Evolutionary conservation across 2,797 vertebrate genomes (phyloP).

Genomic region (Sebastes flavidus): DNA sequence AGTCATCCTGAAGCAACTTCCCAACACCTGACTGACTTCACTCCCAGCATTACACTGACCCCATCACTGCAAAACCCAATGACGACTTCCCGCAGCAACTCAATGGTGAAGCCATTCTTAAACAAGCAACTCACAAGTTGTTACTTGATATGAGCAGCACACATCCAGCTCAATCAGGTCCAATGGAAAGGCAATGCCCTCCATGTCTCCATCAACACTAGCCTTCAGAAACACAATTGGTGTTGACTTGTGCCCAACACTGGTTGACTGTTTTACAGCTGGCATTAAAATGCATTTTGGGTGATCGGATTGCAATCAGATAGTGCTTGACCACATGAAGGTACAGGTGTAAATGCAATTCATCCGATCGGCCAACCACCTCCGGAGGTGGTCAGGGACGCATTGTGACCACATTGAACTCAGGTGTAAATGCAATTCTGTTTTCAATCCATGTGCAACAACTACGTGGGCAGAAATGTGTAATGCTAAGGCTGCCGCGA

Average conservation of each 20-base stretch:
- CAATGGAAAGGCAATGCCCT: conserved; percentile 9
- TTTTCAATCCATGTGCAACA: no score
- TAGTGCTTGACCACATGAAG: no score
- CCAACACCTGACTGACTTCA: conserved; percentile 18
- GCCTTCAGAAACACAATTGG: neutral
- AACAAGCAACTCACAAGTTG: neutral
- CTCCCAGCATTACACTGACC: conserved; percentile 18
- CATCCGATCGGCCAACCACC: no score
- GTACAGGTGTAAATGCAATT: no score
- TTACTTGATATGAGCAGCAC: neutral
- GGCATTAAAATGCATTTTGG: no score
- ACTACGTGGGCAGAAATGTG: no score
- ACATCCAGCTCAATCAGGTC: neutral
- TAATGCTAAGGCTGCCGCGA: no score
- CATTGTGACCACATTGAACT: no score
- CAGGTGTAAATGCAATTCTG: no score
- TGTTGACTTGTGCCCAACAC: neutral
- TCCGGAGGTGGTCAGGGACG: no score
- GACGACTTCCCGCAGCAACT: neutral
- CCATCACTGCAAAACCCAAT: conserved; percentile 20
- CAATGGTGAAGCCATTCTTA: neutral
- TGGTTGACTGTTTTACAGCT: neutral
- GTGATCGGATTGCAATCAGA: no score
- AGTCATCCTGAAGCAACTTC: conserved; percentile 17
- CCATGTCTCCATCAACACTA: neutral